Percentiles rank a stretch among this genome's conserved stretches.
Conservation (phyloP, 2,797 vertebrate species). For the Acanthis flammea region DNA sequence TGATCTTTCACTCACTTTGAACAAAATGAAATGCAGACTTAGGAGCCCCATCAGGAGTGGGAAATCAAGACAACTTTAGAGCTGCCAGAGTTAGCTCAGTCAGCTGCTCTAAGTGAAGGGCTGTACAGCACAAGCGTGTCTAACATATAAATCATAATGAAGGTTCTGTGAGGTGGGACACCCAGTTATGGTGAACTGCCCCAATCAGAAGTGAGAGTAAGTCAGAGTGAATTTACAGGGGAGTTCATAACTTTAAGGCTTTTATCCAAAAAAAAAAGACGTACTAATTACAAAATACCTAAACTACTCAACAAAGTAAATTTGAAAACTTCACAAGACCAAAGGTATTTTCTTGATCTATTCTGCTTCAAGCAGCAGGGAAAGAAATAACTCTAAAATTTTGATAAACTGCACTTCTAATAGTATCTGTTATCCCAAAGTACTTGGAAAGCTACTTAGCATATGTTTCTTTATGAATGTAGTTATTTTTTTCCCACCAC, state of each 20-base stretch:
- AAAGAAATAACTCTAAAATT: background rate
- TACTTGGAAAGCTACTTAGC: background rate
- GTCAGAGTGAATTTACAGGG: background rate
- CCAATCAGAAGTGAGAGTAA: background rate
- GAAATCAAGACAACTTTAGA: background rate
- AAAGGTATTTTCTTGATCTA: background rate
- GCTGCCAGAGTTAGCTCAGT: background rate
- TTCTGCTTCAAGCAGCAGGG: background rate
- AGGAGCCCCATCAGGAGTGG: background rate
- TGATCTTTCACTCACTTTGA: background rate
- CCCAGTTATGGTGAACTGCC: background rate
- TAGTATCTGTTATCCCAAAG: background rate
- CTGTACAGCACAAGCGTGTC: background rate
- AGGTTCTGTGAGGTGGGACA: background rate
- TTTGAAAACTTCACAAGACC: background rate
- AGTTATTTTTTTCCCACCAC: background rate
- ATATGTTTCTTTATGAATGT: background rate
- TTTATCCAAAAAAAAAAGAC: background rate
- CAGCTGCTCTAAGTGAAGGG: fast-evolving
- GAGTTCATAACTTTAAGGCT: background rate
- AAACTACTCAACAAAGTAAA: background rate
- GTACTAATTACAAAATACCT: background rate
- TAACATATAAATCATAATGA: background rate
- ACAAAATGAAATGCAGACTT: background rate
- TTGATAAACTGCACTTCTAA: background rate